Evolutionary conservation across 2,113 vertebrate species (phyloP).

Genomic region (Manacus vitellinus): DNA sequence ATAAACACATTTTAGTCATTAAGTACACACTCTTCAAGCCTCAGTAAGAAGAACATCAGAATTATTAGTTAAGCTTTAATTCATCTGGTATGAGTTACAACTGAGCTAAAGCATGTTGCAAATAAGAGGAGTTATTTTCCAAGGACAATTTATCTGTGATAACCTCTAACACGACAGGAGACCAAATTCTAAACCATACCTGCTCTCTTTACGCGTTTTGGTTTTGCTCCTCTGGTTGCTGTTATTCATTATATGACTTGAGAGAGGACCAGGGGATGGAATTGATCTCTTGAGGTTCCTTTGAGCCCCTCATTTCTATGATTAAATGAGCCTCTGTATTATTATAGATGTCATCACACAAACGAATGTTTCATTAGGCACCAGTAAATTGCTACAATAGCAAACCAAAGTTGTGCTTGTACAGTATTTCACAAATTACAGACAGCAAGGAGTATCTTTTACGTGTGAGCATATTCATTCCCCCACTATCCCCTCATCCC

Average conservation of each 20-base stretch:
- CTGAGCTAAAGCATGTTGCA: slow-evolving; percentile 1
- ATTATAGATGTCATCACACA: not conserved
- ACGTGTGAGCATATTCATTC: not conserved
- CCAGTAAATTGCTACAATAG: not conserved
- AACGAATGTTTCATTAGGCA: not conserved
- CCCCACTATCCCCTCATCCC: not conserved
- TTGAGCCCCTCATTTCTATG: not conserved
- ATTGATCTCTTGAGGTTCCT: not conserved
- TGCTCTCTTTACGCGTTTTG: not conserved
- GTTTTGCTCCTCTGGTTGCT: not conserved
- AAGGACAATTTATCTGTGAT: slow-evolving; percentile 21
- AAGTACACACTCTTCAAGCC: slow-evolving; percentile 21
- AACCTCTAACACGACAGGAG: not conserved
- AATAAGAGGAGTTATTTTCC: slow-evolving; percentile 23
- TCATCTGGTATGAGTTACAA: slow-evolving; percentile 34
- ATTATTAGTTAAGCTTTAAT: slow-evolving; percentile 23
- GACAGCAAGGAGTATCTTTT: not conserved
- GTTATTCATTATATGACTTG: not conserved
- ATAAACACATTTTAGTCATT: slow-evolving; percentile 55
- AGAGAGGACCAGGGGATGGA: not conserved
- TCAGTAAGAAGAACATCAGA: slow-evolving; percentile 25
- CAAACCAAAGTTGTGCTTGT: not conserved
- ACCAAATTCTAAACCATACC: not conserved
- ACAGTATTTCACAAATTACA: not conserved
- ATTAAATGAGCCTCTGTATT: slow-evolving; percentile 7